These are phyloP conservation scores for Elgonia sp. DNA, from an alignment of 2,888 invertebrate genomes.

Conservation along the genomic window DNA sequence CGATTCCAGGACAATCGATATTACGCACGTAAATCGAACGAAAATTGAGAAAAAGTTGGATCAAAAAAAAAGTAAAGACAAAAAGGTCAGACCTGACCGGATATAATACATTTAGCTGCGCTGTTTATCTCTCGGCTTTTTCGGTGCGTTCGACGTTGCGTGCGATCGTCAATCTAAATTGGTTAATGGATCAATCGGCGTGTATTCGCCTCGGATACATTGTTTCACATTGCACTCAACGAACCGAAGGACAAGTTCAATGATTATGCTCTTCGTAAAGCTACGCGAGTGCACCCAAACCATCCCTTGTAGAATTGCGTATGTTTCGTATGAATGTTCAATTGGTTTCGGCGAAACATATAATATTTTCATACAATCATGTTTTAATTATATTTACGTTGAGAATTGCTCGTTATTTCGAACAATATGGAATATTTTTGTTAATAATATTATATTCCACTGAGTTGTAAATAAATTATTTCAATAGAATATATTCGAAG, in stretches of 20 bases:
- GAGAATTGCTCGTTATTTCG: too few species aligned
- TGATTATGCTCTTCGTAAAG: conserved; percentile 34
- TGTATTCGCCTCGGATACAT: conserved; percentile 41
- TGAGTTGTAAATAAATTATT: too few species aligned
- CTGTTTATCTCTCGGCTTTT: conserved; percentile 37
- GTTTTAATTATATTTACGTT: too few species aligned
- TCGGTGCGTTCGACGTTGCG: conserved; percentile 38
- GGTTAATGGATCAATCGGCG: conserved; percentile 56
- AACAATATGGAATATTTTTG: too few species aligned
- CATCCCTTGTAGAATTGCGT: neutral
- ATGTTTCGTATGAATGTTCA: too few species aligned
- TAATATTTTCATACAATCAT: too few species aligned
- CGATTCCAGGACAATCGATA: conserved; percentile 41
- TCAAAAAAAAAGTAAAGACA: neutral
- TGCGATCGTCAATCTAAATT: conserved; percentile 58
- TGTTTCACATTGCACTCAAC: conserved; percentile 55
- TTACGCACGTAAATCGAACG: conserved; percentile 48
- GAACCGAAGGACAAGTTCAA: conserved; percentile 53
- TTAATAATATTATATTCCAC: too few species aligned
- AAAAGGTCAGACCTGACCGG: conserved; percentile 16
- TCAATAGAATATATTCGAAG: too few species aligned
- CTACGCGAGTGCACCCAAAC: conserved; percentile 39
- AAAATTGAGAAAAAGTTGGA: neutral
- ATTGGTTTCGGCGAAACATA: too few species aligned
- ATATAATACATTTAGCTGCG: conserved; percentile 22